Conservation (phyloP, 2,113 vertebrate species). For the Mormyrus lacerda region DNA sequence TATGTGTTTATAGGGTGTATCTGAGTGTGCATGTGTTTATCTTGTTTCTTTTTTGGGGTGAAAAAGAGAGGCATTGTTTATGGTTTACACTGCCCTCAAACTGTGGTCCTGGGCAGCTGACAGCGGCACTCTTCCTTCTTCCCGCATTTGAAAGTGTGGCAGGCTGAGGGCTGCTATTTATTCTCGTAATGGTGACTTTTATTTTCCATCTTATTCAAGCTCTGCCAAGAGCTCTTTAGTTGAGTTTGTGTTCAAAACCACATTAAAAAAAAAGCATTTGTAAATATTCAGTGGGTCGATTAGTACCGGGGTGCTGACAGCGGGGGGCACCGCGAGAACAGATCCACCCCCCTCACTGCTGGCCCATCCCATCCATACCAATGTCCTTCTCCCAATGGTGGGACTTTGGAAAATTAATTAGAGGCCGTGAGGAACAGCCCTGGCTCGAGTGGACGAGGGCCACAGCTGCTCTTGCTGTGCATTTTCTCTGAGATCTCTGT, state of each 20-base stretch:
- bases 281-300: slow-evolving; percentile 9
- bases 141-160: neutral
- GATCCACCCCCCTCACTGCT: neutral
- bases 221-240: slow-evolving; percentile 15
- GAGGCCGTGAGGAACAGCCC: slow-evolving; percentile 36
- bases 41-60: neutral
- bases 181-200: slow-evolving; percentile 8
- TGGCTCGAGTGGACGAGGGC: slow-evolving; percentile 52
- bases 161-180: slow-evolving; percentile 3
- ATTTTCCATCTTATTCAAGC: slow-evolving; percentile 7
- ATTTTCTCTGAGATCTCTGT: slow-evolving; percentile 54
- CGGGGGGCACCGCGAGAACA: neutral
- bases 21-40: neutral
- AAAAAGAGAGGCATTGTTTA: neutral
- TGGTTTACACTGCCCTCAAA: neutral
- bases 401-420: slow-evolving; percentile 38
- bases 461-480: slow-evolving; percentile 46
- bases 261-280: slow-evolving; percentile 7
- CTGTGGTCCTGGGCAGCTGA: neutral
- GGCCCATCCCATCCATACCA: neutral
- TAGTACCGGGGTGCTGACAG: neutral
- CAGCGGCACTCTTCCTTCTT: neutral
- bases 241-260: neutral
- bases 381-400: neutral
- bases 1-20: neutral